phyloP scores from a whole-genome alignment of 2,797 vertebrate species.

The Thunnus albacares region DNA sequence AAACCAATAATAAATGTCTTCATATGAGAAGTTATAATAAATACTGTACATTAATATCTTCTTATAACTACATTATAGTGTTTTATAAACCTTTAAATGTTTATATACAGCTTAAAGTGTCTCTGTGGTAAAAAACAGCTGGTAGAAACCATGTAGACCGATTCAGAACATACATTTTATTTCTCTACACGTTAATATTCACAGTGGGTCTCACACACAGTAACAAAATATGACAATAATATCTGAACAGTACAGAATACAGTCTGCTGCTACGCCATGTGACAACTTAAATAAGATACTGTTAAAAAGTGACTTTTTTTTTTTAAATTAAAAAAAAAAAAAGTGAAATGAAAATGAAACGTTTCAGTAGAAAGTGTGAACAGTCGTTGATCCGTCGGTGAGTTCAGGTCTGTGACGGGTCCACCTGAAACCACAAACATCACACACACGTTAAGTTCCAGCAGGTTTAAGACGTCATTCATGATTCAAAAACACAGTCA shows the following conservation, averaged over 20 bases:
- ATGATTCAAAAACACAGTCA: background rate
- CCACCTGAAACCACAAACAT: constrained; percentile 86
- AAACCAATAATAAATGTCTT: too few species aligned
- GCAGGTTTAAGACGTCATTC: background rate
- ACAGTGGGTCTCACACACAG: constrained; percentile 34
- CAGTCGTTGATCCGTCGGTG: background rate
- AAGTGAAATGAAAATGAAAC: constrained; percentile 34
- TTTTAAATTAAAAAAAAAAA: background rate
- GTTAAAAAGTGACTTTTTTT: background rate
- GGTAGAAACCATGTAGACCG: background rate
- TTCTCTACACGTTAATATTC: constrained; percentile 26
- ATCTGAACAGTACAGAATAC: constrained; percentile 7
- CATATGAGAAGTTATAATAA: too few species aligned
- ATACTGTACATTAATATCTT: too few species aligned
- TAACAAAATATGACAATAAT: constrained; percentile 33
- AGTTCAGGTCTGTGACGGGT: constrained; percentile 81
- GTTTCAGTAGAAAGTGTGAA: constrained; percentile 34
- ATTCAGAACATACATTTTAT: constrained; percentile 39
- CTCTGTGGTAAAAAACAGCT: background rate
- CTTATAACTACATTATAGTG: too few species aligned
- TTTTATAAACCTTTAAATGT: too few species aligned
- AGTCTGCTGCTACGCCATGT: background rate
- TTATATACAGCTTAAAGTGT: too few species aligned
- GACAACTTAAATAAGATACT: background rate
- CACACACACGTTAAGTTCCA: background rate